Base-by-base conservation (phyloP, 2,113 vertebrate genomes). In the Ochotona curzoniae region DNA sequence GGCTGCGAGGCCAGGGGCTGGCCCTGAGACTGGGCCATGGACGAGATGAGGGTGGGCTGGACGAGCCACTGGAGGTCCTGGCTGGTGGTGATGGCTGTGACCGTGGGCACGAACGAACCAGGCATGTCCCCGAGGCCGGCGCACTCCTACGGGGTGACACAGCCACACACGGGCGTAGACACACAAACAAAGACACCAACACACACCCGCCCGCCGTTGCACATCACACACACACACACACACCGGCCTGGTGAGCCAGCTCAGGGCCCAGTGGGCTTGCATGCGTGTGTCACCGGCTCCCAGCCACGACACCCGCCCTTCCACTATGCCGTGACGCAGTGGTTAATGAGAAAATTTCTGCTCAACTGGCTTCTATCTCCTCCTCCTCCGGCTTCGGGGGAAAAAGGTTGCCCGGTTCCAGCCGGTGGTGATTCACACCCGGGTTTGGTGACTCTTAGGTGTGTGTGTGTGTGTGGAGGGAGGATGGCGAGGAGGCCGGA, bases 1-100 rank as follows among this genome's bases (percentile, higher is more conserved):
- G 97, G 98, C 97, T 38, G 98, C 79, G 85, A 98, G 84, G 87
- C 97, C 94, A 96, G 95, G 71, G 91, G 98, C 89, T 96, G 97
- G 60, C 98, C 98, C 96, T 99, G 99, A 7, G 99, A 99, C 95
- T 99, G 99, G 69, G 99, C 99, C 97, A 99, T 99, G 25, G 99
- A 99, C 85, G 99, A 99, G 97, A 99, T 98, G 91, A 99, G 98
- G 60, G 99, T 99, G 23, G 99, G 99, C 91, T 99, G 99, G 71
- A 99, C 99, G 98, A 99, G 98, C 99, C 99, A 99, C 99, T 99
- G 99, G 97, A 99, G 98, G 97, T 99, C 99, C 97, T 99, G 99
- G 97, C 99, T 99, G 97, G 98, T 99, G 96, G 99, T 99, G 98
- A 99, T 99, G 97, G 99, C 99, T 25, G 99, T 99, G 97, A 99